Conservation (phyloP, 2,797 vertebrate species). For the Notamacropus eugenii region DNA sequence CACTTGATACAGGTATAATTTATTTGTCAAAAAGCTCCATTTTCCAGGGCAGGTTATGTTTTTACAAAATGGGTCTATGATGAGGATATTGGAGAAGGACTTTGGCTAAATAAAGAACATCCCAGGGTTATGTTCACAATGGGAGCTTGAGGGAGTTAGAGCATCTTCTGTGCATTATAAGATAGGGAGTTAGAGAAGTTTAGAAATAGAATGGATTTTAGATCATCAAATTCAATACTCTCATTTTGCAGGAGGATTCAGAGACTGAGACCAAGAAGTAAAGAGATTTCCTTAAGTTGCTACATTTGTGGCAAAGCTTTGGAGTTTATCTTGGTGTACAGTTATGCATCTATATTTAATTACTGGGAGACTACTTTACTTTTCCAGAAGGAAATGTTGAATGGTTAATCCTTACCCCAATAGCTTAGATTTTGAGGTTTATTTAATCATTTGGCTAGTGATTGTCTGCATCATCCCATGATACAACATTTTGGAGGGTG, state of each 20-base stretch:
- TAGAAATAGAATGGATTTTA: background rate
- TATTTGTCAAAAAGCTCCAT: conserved; percentile 12
- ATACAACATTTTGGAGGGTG: background rate
- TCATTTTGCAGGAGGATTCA: background rate
- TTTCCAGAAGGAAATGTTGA: background rate
- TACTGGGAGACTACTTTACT: background rate
- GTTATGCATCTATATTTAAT: background rate
- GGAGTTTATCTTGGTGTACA: background rate
- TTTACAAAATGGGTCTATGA: background rate
- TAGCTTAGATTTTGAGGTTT: background rate
- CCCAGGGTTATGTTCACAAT: background rate
- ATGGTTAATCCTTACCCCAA: background rate
- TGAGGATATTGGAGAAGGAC: background rate
- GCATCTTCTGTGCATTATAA: background rate
- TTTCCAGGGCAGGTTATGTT: background rate
- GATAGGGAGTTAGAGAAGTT: background rate
- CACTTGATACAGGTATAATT: conserved; percentile 50
- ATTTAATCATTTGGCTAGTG: background rate
- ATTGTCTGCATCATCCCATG: background rate
- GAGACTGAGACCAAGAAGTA: background rate
- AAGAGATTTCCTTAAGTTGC: background rate
- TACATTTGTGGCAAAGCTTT: background rate
- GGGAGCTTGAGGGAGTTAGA: accelerated
- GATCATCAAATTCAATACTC: background rate
- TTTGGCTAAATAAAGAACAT: background rate